Conservation (phyloP, 1,140 invertebrate genomes). For the Plectrocnemia conspersa region DNA sequence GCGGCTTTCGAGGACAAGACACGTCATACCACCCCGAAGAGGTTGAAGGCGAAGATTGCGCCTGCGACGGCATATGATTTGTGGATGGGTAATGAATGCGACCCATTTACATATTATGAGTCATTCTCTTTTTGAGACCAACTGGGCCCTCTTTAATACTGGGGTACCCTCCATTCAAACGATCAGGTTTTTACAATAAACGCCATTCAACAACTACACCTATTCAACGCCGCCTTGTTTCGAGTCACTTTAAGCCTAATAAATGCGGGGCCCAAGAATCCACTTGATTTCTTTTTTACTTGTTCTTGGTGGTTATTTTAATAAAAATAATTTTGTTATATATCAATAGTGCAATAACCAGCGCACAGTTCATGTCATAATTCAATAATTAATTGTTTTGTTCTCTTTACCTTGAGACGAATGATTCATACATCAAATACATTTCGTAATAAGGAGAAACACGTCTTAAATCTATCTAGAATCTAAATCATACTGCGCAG, state of each 20-base stretch:
- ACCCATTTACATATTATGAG: conserved; percentile 21
- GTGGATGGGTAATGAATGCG: conserved; percentile 30
- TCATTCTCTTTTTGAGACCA: conserved; percentile 3
- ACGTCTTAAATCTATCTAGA: too few species aligned
- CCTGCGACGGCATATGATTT: conserved; percentile 25
- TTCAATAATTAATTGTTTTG: too few species aligned
- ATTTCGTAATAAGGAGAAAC: too few species aligned
- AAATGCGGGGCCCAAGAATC: conserved; percentile 10
- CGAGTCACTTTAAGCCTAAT: conserved; percentile 10
- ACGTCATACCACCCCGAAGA: conserved; percentile 1
- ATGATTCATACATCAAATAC: too few species aligned
- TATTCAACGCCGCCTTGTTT: conserved; percentile 19
- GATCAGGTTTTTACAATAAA: conserved; percentile 17
- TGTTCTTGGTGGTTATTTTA: too few species aligned
- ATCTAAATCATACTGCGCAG: too few species aligned
- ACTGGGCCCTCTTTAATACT: neutral
- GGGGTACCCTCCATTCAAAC: conserved; percentile 15
- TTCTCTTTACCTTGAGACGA: too few species aligned
- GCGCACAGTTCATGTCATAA: too few species aligned
- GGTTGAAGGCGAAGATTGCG: neutral
- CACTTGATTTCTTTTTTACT: conserved; percentile 20
- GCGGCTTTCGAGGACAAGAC: neutral
- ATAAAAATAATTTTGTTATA: too few species aligned
- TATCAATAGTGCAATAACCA: too few species aligned
- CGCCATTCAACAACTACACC: conserved; percentile 14